Conservation (phyloP, 2,888 invertebrate genomes). For the Morpho helenor region DNA sequence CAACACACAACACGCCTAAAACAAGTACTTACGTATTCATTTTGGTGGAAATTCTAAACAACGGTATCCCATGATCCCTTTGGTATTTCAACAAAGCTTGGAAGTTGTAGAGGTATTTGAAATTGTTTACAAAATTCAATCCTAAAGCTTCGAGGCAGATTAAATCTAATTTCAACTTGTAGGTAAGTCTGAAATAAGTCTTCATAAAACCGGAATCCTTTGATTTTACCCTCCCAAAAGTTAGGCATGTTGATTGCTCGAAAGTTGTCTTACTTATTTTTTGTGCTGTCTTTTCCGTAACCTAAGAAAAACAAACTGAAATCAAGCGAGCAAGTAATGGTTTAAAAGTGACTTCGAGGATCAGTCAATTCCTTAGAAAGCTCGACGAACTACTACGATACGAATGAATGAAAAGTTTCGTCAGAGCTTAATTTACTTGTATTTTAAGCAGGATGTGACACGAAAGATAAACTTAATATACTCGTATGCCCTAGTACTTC, state of each 20-base stretch:
- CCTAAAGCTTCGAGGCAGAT: slow-evolving; percentile 77
- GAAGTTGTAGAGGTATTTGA: slow-evolving; percentile 76
- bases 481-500: no score
- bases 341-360: slow-evolving; percentile 65
- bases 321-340: slow-evolving; percentile 74
- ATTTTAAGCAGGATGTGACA: background rate
- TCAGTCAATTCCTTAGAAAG: slow-evolving; percentile 39
- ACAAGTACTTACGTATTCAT: slow-evolving; percentile 66
- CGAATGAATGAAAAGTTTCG: slow-evolving; percentile 25
- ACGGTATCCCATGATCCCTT: slow-evolving; percentile 68
- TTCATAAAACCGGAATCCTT: slow-evolving; percentile 79
- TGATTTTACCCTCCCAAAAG: slow-evolving; percentile 75
- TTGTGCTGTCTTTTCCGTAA: slow-evolving; percentile 60
- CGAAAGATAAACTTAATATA: no score
- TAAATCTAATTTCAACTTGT: slow-evolving; percentile 79
- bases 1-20: slow-evolving; percentile 65
- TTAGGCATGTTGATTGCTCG: slow-evolving; percentile 73
- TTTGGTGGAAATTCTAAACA: slow-evolving; percentile 75
- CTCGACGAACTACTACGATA: slow-evolving; percentile 27
- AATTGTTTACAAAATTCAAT: slow-evolving; percentile 80
- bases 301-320: slow-evolving; percentile 68
- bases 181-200: slow-evolving; percentile 79
- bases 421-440: slow-evolving; percentile 18
- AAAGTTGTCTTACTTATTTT: slow-evolving; percentile 70
- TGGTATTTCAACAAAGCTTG: slow-evolving; percentile 77